Evolutionary conservation across 2,888 invertebrate genomes (phyloP).

Genomic region (Brassicogethes aeneus): DNA sequence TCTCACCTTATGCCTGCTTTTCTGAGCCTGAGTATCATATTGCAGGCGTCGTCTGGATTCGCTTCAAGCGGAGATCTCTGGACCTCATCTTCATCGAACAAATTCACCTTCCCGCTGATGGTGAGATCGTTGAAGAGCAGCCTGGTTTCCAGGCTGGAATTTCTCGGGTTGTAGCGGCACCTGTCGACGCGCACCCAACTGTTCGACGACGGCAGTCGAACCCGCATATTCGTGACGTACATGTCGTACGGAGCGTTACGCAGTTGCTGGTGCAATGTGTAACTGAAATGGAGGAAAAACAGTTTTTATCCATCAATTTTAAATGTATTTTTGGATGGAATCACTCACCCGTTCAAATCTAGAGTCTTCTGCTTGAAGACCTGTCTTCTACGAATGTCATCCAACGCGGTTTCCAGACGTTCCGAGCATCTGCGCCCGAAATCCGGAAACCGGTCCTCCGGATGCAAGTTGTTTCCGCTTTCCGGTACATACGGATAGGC

Average conservation of each 20-base stretch:
- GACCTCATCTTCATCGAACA: constrained; percentile 41
- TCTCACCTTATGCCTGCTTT: constrained; percentile 64
- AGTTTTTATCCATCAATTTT: not conserved
- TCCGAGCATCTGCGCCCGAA: constrained; percentile 48
- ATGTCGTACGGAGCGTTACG: constrained; percentile 56
- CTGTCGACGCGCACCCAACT: constrained; percentile 65
- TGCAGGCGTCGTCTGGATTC: constrained; percentile 48
- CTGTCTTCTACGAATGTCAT: constrained; percentile 53
- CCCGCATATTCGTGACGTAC: constrained; percentile 61
- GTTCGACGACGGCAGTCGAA: constrained; percentile 56
- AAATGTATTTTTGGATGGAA: not conserved
- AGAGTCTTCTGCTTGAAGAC: constrained; percentile 44
- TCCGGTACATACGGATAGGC: constrained; percentile 33
- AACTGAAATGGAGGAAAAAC: constrained; percentile 22
- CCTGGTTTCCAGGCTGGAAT: constrained; percentile 66
- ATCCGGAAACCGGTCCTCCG: constrained; percentile 28
- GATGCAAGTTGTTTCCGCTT: constrained; percentile 26
- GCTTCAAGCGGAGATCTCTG: constrained; percentile 38
- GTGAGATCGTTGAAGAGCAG: constrained; percentile 71
- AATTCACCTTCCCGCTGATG: constrained; percentile 66
- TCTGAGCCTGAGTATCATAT: constrained; percentile 67
- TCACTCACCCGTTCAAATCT: constrained; percentile 45
- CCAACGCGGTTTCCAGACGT: constrained; percentile 57
- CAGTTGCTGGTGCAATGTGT: constrained; percentile 55
- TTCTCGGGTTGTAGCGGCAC: constrained; percentile 66